A percentile compares a stretch with the other conserved stretches of the same genome.
Evolutionary conservation across 2,113 vertebrate species (phyloP).

Genomic region (Mus musculus): GRCm39 chrX:21952001-21952500

Average conservation of each 20-base stretch:
- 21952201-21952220: not conserved
- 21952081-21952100: not conserved
- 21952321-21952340: not conserved
- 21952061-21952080: not conserved
- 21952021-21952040: not conserved
- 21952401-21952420: constrained; percentile 6
- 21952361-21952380: not conserved
- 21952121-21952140: not conserved
- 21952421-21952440: not conserved
- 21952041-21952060: not conserved
- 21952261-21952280: not conserved
- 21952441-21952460: constrained; percentile 51
- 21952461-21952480: constrained; percentile 42
- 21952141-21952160: not conserved
- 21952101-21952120: not conserved
- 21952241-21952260: not conserved
- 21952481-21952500: constrained; percentile 50
- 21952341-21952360: not conserved
- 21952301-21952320: not conserved
- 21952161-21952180: not conserved
- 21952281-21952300: not conserved
- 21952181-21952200: not conserved
- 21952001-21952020: not conserved
- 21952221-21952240: not conserved
- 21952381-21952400: constrained; percentile 42